Conservation (phyloP, 2,797 vertebrate genomes). For the Pitangus sulphuratus region DNA sequence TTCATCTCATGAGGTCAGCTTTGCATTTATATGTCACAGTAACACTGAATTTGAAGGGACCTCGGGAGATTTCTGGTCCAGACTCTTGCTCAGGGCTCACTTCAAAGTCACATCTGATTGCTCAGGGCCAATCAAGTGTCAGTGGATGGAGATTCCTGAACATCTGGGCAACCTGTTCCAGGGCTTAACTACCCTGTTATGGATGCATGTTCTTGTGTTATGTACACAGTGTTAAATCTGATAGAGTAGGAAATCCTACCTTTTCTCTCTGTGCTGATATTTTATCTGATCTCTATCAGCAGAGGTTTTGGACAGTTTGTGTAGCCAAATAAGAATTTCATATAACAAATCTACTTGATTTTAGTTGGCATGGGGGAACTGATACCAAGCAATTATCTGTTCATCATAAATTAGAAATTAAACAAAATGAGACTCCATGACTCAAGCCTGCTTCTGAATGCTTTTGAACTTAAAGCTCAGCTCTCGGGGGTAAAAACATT, state of each 20-base stretch:
- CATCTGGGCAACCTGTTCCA: background rate
- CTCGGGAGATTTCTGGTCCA: background rate
- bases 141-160: background rate
- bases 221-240: background rate
- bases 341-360: background rate
- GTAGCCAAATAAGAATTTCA: background rate
- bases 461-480: background rate
- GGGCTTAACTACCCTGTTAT: background rate
- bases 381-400: background rate
- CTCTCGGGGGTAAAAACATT: background rate
- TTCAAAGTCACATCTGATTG: background rate
- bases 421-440: background rate
- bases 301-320: background rate
- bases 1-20: background rate
- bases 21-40: background rate
- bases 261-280: background rate
- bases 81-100: background rate
- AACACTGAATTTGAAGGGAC: background rate
- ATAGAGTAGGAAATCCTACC: background rate
- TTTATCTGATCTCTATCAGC: background rate
- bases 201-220: background rate
- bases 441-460: background rate
- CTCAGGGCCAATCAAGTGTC: background rate
- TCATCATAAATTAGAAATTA: background rate
- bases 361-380: background rate